Evolutionary conservation across 1,140 invertebrate genomes (phyloP).

Genomic region (Philopotamus ludificatus): DNA sequence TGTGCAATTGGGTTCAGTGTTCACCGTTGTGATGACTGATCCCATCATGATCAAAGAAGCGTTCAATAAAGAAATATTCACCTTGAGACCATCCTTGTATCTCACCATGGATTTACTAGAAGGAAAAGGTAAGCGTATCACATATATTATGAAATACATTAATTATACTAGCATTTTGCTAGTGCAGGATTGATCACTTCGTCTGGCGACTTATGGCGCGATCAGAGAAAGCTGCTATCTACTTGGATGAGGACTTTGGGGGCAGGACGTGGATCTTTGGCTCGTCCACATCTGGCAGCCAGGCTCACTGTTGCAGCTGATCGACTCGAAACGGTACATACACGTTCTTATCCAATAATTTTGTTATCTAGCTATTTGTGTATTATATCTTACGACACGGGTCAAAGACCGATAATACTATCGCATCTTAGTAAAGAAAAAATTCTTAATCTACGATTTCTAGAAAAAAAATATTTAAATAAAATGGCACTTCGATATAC

Average conservation of each 20-base stretch:
- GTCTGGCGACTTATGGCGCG: conserved; percentile 78
- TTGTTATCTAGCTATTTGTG: background rate
- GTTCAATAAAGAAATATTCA: conserved; percentile 67
- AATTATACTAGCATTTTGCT: conserved; percentile 1
- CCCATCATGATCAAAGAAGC: conserved; percentile 66
- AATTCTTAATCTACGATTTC: too few species aligned
- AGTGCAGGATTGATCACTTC: conserved; percentile 76
- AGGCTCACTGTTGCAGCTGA: conserved; percentile 64
- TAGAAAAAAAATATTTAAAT: too few species aligned
- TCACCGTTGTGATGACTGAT: conserved; percentile 73
- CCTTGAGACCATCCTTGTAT: conserved; percentile 74
- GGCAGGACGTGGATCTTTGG: conserved; percentile 64
- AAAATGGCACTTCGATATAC: too few species aligned
- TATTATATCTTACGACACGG: background rate
- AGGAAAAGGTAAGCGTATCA: conserved; percentile 71
- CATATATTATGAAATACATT: background rate
- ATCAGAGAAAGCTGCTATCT: conserved; percentile 75
- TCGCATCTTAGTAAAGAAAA: too few species aligned
- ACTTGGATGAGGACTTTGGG: conserved; percentile 74
- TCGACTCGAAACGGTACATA: conserved; percentile 61
- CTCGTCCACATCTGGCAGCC: conserved; percentile 64
- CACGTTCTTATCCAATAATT: too few species aligned
- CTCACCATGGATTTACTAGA: conserved; percentile 84
- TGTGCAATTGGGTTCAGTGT: conserved; percentile 69
- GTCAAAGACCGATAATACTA: too few species aligned